Conservation (phyloP, 1,140 invertebrate species). For the Bombus turneri region DNA sequence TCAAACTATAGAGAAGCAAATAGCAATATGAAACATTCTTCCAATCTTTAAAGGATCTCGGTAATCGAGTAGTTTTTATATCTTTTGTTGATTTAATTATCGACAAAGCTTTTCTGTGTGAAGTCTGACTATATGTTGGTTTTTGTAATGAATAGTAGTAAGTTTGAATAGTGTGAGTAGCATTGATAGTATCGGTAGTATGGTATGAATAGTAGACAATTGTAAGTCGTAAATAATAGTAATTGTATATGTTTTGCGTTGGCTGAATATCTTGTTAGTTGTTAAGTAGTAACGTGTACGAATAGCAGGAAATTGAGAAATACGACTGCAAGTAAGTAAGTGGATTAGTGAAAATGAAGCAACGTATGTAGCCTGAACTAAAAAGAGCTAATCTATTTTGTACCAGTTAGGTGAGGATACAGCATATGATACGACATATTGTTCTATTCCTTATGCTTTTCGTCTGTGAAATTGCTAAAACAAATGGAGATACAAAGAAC, state of each 20-base stretch:
- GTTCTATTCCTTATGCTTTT: no score
- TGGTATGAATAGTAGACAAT: no score
- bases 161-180: neutral
- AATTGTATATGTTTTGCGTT: neutral
- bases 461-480: no score
- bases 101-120: no score
- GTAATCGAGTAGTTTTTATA: no score
- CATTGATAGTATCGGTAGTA: no score
- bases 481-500: neutral
- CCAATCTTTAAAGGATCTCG: neutral
- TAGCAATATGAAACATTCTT: neutral
- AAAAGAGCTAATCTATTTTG: neutral
- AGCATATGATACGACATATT: neutral
- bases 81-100: no score
- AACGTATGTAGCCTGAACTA: neutral
- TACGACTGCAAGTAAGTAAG: neutral
- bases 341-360: neutral
- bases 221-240: no score
- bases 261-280: no score
- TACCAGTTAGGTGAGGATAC: neutral
- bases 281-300: neutral
- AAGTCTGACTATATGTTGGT: no score
- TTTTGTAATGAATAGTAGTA: no score
- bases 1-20: neutral
- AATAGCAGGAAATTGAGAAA: constrained; percentile 7